phyloP scores from a whole-genome alignment of 2,113 vertebrate genomes.

The Paracanthobrama guichenoti region DNA sequence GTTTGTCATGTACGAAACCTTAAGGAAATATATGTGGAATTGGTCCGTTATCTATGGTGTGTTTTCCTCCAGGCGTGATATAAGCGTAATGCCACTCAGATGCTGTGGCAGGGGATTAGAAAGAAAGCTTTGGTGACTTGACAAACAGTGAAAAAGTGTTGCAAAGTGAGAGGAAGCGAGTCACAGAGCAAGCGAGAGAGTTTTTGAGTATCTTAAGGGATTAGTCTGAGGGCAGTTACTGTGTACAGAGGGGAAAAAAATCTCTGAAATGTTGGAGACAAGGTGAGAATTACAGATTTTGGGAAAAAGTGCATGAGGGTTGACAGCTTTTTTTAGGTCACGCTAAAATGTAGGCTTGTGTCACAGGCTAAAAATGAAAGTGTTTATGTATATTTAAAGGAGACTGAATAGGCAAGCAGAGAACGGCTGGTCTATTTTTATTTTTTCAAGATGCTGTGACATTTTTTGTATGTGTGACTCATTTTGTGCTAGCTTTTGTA shows the following conservation, averaged over 20 bases:
- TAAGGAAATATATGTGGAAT: slow-evolving; percentile 38
- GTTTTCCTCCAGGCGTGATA: slow-evolving; percentile 37
- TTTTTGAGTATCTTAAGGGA: slow-evolving; percentile 43
- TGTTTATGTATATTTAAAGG: slow-evolving; percentile 25
- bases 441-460: background rate
- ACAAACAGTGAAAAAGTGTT: slow-evolving; percentile 44
- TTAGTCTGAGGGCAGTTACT: slow-evolving; percentile 38
- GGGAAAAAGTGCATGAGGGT: background rate
- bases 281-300: slow-evolving; percentile 34
- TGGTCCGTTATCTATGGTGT: slow-evolving; percentile 31
- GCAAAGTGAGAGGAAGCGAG: slow-evolving; percentile 20
- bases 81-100: slow-evolving; percentile 29
- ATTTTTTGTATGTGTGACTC: background rate
- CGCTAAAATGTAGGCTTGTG: slow-evolving; percentile 2
- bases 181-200: slow-evolving; percentile 13
- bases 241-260: background rate
- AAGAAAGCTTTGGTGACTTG: slow-evolving; percentile 43
- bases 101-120: slow-evolving; percentile 43
- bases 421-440: slow-evolving; percentile 4
- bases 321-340: slow-evolving; percentile 29
- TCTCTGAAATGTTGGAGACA: slow-evolving; percentile 17
- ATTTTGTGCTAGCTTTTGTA: background rate
- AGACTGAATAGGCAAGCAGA: background rate
- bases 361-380: slow-evolving; percentile 12
- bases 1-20: background rate